phyloP scores from a whole-genome alignment of 2,113 vertebrate species.

The Callipepla californica region DNA sequence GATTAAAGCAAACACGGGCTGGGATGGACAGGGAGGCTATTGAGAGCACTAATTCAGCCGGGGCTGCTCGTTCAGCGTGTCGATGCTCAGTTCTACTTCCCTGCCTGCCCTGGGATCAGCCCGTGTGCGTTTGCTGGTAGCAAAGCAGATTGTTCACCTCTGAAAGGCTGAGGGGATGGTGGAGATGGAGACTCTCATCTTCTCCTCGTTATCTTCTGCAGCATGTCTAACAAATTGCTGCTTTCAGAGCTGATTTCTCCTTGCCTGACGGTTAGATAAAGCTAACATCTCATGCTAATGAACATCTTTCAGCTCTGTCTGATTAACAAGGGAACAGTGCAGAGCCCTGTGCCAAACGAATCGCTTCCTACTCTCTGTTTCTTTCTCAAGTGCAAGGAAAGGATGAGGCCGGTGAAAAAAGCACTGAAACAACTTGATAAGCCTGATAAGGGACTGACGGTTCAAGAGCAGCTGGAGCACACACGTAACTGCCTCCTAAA shows the following conservation, averaged over 20 bases:
- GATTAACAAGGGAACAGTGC: neutral
- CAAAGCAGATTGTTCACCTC: neutral
- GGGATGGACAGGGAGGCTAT: neutral
- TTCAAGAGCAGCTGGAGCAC: slow-evolving; percentile 97
- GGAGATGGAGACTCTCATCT: neutral
- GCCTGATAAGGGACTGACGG: slow-evolving; percentile 92
- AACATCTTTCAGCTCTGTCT: neutral
- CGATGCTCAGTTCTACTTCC: neutral
- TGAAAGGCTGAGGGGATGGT: neutral
- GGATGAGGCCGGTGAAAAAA: slow-evolving; percentile 98
- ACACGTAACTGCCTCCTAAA: slow-evolving; percentile 95
- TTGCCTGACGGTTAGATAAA: slow-evolving; percentile 9
- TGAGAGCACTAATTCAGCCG: neutral
- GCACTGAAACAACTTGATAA: slow-evolving; percentile 98
- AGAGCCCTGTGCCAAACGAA: neutral
- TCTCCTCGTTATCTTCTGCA: neutral
- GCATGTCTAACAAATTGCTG: neutral
- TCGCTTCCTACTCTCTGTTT: neutral
- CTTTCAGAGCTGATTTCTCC: slow-evolving; percentile 11
- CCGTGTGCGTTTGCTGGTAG: rapidly evolving
- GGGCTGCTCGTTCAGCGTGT: neutral
- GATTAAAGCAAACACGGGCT: neutral
- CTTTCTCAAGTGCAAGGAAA: slow-evolving; percentile 91
- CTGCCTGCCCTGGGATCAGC: neutral
- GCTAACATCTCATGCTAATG: neutral